Evolutionary conservation across 2,113 vertebrate species (phyloP), one percentile per base, ranked within the genome.

Genomic region (Sebastes schlegelii): DNA sequence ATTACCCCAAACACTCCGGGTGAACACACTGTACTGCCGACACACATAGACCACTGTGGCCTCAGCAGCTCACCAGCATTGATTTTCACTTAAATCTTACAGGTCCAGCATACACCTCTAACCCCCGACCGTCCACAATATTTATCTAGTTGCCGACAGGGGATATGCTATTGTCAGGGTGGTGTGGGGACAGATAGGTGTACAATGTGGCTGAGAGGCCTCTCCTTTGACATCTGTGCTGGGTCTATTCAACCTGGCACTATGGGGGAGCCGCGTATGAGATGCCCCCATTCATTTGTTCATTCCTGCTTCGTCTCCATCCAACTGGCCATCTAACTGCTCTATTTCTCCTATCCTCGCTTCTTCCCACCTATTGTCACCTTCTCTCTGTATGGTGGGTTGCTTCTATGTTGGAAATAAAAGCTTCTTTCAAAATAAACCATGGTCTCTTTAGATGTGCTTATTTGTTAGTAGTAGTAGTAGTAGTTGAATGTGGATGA

Each of bases 21-120:
- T 83, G 76, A 85, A 80, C 84, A 85, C 79, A 86, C 57, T 52
- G 58, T 34, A 68, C 48, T 66, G 70, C 77, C 61, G 58, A 85
- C 70, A 80, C 60, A 91, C 73, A 77, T 69, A 73, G 60, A 74
- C 75, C 81, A 79, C 82, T 65, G 74, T 88, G 68, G 71, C 88
- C 88, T 89, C 89, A 69, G 77, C 87, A 72, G 90, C 91, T 88
- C 87, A 83, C 69, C 65, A 40, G 10, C 90, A 96, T 95, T 90
- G 94, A 95, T 95, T 95, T 95, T 92, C 94, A 94, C 91, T 95
- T 95, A 93, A 92, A 93, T 90, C 88, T 79, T 86, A 89, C 83
- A 80, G 88, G 90, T 92, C 92, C 88, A 85, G 89, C 63, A 42
- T 73, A 74, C 89, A 94, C 89, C 88, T 94, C 89, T 91, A 84